These are phyloP conservation scores for Latrodectus hesperus DNA, from an alignment of 2,888 invertebrate genomes.

Conservation along the genomic window DNA sequence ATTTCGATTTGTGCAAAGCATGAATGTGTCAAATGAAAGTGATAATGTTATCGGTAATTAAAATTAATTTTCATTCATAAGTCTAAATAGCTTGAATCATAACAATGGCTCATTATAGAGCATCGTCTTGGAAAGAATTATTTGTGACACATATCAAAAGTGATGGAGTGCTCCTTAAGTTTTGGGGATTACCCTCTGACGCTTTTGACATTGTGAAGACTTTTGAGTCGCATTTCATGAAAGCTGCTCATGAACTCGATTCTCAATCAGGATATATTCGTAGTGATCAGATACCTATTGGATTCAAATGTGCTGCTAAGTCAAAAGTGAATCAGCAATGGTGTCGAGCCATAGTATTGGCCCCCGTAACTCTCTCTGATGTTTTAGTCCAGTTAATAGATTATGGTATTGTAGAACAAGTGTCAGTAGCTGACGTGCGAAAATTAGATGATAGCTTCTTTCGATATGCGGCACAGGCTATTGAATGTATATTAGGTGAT, in stretches of 20 bases:
- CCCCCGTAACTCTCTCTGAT: not conserved
- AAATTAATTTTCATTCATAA: no score
- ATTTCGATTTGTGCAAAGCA: no score
- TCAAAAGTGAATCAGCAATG: slow-evolving; percentile 29
- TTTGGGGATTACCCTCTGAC: slow-evolving; percentile 37
- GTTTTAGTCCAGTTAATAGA: slow-evolving; percentile 50
- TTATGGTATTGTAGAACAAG: slow-evolving; percentile 55
- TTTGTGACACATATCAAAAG: slow-evolving; percentile 38
- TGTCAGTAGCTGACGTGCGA: slow-evolving; percentile 29
- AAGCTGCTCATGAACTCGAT: slow-evolving; percentile 18
- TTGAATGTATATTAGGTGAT: slow-evolving; percentile 64
- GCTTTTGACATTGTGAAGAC: slow-evolving; percentile 19
- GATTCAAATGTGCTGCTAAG: slow-evolving; percentile 30
- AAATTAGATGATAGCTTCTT: slow-evolving; percentile 34
- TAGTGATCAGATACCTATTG: slow-evolving; percentile 34
- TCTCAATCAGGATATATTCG: slow-evolving; percentile 25
- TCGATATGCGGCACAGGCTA: slow-evolving; percentile 21
- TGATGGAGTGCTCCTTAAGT: slow-evolving; percentile 46
- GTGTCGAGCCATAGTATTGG: slow-evolving; percentile 47
- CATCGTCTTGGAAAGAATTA: slow-evolving; percentile 8
- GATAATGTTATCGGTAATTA: no score
- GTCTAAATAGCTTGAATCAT: no score
- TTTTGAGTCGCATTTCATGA: slow-evolving; percentile 17
- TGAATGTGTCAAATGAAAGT: no score
- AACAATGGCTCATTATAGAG: slow-evolving; percentile 33